Evolutionary conservation across 2,888 invertebrate species (phyloP).

Genomic region (Shargacucullia verbasci): DNA sequence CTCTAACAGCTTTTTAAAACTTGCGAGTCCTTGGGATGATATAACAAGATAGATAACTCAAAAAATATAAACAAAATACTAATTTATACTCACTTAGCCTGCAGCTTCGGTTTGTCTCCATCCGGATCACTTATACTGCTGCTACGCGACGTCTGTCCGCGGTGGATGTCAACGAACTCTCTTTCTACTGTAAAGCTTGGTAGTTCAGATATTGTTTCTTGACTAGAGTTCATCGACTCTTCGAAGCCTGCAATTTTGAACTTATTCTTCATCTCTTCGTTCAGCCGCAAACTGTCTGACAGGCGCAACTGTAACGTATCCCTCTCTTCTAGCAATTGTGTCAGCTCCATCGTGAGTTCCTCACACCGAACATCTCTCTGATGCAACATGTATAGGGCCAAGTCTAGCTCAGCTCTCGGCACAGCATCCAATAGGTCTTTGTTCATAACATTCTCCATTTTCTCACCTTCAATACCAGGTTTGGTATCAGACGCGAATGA

Average conservation of each 20-base stretch:
- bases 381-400: conserved; percentile 95
- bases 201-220: conserved; percentile 71
- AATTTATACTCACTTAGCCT: conserved; percentile 80
- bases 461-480: conserved; percentile 63
- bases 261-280: conserved; percentile 88
- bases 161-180: conserved; percentile 79
- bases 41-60: too few species aligned
- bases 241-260: conserved; percentile 70
- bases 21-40: too few species aligned
- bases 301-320: conserved; percentile 95
- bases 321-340: conserved; percentile 94
- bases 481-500: conserved; percentile 85
- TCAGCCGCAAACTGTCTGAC: conserved; percentile 93
- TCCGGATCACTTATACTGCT: conserved; percentile 83
- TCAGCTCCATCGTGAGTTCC: conserved; percentile 95
- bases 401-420: conserved; percentile 92
- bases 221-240: conserved; percentile 66
- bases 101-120: conserved; percentile 80
- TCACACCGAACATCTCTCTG: conserved; percentile 96
- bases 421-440: conserved; percentile 78
- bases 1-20: too few species aligned
- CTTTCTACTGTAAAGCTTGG: conserved; percentile 72
- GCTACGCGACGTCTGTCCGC: conserved; percentile 77
- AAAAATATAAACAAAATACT: too few species aligned
- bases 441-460: conserved; percentile 58